Conservation (phyloP, 2,113 vertebrate species). For the Riparia riparia region DNA sequence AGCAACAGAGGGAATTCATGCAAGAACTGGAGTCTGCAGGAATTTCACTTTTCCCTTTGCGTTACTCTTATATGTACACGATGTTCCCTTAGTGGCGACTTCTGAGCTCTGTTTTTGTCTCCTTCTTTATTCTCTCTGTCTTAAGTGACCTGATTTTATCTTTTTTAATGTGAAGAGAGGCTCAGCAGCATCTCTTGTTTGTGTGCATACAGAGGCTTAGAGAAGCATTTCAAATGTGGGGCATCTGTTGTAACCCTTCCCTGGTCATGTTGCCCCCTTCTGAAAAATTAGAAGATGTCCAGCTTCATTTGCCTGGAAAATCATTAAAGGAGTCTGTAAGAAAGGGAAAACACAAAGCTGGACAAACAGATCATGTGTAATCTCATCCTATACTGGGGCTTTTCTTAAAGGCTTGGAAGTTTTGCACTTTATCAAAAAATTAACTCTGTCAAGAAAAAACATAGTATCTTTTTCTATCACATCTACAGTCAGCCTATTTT, state of each 20-base stretch:
- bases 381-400: background rate
- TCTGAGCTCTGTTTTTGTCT: slow-evolving; percentile 2
- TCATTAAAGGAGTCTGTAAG: background rate
- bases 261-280: background rate
- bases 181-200: background rate
- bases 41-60: background rate
- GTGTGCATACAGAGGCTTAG: background rate
- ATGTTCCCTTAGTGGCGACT: background rate
- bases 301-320: background rate
- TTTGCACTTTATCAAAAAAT: background rate
- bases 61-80: background rate
- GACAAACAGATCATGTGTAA: background rate
- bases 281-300: background rate
- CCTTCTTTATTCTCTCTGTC: background rate
- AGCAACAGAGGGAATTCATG: background rate
- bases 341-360: background rate
- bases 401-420: background rate
- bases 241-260: slow-evolving; percentile 34
- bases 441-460: slow-evolving; percentile 7
- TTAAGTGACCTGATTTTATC: slow-evolving; percentile 66
- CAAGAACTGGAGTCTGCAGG: background rate
- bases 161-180: background rate
- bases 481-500: background rate
- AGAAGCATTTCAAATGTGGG: background rate
- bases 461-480: background rate